Conservation (phyloP, 1,140 invertebrate species). For the Elymnias hypermnestra region DNA sequence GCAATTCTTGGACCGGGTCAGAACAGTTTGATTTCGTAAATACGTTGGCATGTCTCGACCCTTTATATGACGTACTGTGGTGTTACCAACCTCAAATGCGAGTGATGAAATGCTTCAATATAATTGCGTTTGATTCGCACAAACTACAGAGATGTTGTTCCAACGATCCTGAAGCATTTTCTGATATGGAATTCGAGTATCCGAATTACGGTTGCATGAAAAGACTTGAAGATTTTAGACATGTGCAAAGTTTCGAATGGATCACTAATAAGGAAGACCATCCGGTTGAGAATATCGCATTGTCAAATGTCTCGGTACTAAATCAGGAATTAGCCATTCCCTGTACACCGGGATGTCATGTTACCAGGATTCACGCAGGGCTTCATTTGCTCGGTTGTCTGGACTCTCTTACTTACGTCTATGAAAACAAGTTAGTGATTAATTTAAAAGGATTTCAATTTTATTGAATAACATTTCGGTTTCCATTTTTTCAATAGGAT, state of each 20-base stretch:
- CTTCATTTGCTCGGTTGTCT: slow-evolving; percentile 92
- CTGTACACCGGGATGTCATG: slow-evolving; percentile 80
- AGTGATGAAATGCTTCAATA: slow-evolving; percentile 88
- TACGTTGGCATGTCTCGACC: slow-evolving; percentile 89
- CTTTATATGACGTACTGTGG: slow-evolving; percentile 91
- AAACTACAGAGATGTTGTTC: slow-evolving; percentile 53
- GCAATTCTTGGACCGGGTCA: slow-evolving; percentile 85
- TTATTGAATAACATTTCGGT: too few species aligned
- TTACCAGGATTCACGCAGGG: slow-evolving; percentile 90
- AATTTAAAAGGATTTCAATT: too few species aligned
- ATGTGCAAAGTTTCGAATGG: slow-evolving; percentile 51
- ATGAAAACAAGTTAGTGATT: slow-evolving; percentile 81
- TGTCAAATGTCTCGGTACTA: slow-evolving; percentile 77
- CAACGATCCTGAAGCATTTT: slow-evolving; percentile 41
- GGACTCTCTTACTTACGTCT: slow-evolving; percentile 90
- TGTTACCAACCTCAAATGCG: slow-evolving; percentile 84
- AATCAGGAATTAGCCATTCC: slow-evolving; percentile 89
- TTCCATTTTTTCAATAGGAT: too few species aligned
- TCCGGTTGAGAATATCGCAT: slow-evolving; percentile 36
- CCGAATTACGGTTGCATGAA: slow-evolving; percentile 59
- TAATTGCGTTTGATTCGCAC: slow-evolving; percentile 78
- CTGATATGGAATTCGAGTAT: slow-evolving; percentile 47
- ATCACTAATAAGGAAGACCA: slow-evolving; percentile 38
- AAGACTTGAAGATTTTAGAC: slow-evolving; percentile 58
- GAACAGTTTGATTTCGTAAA: slow-evolving; percentile 88